These are phyloP conservation scores for Drosophila melanocephala DNA, from an alignment of 2,888 invertebrate species.

Conservation along the genomic window DNA sequence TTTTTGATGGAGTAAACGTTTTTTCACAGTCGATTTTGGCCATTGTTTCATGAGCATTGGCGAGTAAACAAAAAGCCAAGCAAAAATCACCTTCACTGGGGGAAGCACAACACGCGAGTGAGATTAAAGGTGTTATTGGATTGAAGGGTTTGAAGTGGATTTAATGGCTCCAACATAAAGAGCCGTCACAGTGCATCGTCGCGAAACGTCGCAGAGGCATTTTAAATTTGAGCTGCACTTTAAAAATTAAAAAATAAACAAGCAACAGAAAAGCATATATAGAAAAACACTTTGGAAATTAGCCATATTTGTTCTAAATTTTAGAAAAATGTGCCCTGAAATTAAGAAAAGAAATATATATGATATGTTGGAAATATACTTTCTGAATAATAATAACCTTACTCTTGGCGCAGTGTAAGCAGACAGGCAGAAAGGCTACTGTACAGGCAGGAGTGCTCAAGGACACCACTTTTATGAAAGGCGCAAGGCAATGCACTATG, in stretches of 20 bases:
- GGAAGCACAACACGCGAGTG: not conserved
- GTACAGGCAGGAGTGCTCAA: not conserved
- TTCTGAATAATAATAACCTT: not conserved
- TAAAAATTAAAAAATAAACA: not conserved
- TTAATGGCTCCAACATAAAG: conserved; percentile 28
- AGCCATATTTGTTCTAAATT: not conserved
- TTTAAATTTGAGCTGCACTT: conserved; percentile 37
- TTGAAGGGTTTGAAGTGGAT: conserved; percentile 27
- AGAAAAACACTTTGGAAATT: conserved; percentile 27
- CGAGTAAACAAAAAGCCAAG: conserved; percentile 14
- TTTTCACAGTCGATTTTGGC: conserved; percentile 3
- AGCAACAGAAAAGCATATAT: not conserved
- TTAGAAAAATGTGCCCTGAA: too few relatives aligned
- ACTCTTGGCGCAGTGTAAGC: not conserved
- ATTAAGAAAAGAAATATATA: not conserved
- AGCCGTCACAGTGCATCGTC: conserved; percentile 20
- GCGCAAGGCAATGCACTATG: conserved; percentile 11
- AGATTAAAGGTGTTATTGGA: conserved; percentile 12
- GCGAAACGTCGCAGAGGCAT: not conserved
- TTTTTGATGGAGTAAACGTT: conserved; percentile 1
- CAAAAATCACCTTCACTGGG: conserved; percentile 39
- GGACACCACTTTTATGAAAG: not conserved
- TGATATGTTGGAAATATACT: not conserved
- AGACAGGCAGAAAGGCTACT: not conserved
- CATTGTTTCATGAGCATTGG: conserved; percentile 38